These are phyloP conservation scores for Prolemur simus DNA, from an alignment of 2,113 vertebrate genomes.

Conservation along the genomic window DNA sequence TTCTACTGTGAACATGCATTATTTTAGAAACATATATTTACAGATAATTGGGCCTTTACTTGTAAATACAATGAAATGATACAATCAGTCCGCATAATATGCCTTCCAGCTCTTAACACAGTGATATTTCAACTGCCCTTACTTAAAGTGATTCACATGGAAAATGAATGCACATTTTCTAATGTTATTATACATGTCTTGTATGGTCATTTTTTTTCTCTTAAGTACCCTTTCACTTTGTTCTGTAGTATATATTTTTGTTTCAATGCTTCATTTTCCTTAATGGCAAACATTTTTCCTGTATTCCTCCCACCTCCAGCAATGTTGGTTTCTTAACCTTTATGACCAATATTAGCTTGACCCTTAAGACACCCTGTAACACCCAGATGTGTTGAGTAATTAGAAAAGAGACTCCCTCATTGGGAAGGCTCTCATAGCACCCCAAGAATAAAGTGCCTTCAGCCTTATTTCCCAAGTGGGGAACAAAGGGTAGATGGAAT, in stretches of 20 bases:
- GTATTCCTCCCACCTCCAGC: not conserved
- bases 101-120: not conserved
- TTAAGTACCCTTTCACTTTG: not conserved
- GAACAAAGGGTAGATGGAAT: not conserved
- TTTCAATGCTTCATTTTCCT: not conserved
- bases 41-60: slow-evolving; percentile 14
- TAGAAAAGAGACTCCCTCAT: not conserved
- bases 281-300: not conserved
- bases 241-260: not conserved
- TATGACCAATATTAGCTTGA: not conserved
- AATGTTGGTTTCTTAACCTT: not conserved
- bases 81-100: not conserved
- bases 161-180: not conserved
- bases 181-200: not conserved
- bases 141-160: not conserved
- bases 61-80: not conserved
- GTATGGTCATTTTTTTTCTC: not conserved
- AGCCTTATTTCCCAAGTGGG: slow-evolving; percentile 32
- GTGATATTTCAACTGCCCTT: not conserved
- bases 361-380: not conserved
- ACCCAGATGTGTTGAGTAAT: not conserved
- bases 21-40: slow-evolving; percentile 43
- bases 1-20: not conserved
- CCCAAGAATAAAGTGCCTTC: not conserved
- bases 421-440: not conserved